phyloP scores from a whole-genome alignment of 2,888 invertebrate genomes.

The Caenorhabditis drosophilae region DNA sequence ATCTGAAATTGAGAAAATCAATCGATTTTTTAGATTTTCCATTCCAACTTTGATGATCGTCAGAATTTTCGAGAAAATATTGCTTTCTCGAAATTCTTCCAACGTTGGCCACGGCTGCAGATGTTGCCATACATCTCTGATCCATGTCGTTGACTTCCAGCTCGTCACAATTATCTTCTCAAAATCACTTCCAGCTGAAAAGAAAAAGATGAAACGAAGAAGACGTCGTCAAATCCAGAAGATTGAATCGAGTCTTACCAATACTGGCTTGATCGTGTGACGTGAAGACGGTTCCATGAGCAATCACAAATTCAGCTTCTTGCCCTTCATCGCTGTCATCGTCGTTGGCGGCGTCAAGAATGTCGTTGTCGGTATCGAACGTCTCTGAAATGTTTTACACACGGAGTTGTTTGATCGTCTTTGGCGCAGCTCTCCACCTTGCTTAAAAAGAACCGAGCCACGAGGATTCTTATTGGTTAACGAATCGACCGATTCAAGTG shows the following conservation, averaged over 20 bases:
- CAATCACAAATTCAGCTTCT: constrained; percentile 28
- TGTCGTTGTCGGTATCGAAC: too few relatives aligned
- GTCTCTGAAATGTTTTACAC: too few relatives aligned
- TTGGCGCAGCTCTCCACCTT: too few relatives aligned
- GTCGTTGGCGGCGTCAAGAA: neutral
- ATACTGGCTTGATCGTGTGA: constrained; percentile 28
- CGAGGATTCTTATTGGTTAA: too few relatives aligned
- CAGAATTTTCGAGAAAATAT: constrained; percentile 14
- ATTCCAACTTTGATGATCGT: constrained; percentile 16
- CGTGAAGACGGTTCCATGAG: constrained; percentile 29
- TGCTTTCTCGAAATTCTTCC: constrained; percentile 28
- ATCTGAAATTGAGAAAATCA: constrained; percentile 34
- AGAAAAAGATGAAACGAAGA: too few relatives aligned
- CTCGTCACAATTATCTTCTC: constrained; percentile 9
- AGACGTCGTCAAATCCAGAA: too few relatives aligned
- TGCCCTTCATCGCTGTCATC: constrained; percentile 23
- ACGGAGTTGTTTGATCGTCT: too few relatives aligned
- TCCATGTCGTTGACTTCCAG: constrained; percentile 19
- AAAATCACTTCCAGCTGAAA: constrained; percentile 13
- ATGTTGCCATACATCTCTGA: constrained; percentile 24
- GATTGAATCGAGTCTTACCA: too few relatives aligned
- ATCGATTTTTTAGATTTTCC: neutral
- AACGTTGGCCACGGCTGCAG: constrained; percentile 26
- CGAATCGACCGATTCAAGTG: too few relatives aligned
- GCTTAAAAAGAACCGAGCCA: too few relatives aligned